A percentile compares a stretch with the other conserved stretches of the same genome.
These are phyloP conservation scores for Adrianichthys oophorus DNA, from an alignment of 2,797 vertebrate species.

Conservation along the genomic window DNA sequence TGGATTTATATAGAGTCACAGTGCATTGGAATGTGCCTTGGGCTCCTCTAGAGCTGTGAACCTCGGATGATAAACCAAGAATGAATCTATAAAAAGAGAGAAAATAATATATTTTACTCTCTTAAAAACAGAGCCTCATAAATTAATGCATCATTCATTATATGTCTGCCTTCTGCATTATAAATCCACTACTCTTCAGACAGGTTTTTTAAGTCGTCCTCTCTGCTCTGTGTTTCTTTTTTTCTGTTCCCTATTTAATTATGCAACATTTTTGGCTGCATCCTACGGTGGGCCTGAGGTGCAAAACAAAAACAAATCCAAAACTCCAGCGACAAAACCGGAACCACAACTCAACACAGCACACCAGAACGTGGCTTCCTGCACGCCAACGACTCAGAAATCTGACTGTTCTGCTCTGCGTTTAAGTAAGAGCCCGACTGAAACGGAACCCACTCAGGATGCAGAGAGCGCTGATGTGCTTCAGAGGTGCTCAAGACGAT, in stretches of 20 bases:
- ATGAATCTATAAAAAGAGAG: conserved; percentile 35
- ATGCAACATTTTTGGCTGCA: not conserved
- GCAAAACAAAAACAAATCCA: conserved; percentile 1
- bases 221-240: not conserved
- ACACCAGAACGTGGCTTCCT: not conserved
- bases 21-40: conserved; percentile 44
- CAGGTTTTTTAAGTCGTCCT: not conserved
- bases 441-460: no score
- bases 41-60: conserved; percentile 51
- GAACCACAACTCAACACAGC: not conserved
- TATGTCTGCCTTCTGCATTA: not conserved
- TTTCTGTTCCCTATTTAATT: not conserved
- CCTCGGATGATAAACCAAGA: conserved; percentile 51
- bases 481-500: no score
- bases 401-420: no score
- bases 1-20: conserved; percentile 65
- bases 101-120: conserved; percentile 27
- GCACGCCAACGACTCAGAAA: no score
- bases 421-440: no score
- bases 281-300: conserved; percentile 4
- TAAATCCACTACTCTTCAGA: not conserved
- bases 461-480: no score
- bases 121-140: conserved; percentile 30
- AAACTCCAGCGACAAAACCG: not conserved
- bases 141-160: conserved; percentile 23